Conservation (phyloP, 1,140 invertebrate genomes). For the Microplitis demolitor region DNA sequence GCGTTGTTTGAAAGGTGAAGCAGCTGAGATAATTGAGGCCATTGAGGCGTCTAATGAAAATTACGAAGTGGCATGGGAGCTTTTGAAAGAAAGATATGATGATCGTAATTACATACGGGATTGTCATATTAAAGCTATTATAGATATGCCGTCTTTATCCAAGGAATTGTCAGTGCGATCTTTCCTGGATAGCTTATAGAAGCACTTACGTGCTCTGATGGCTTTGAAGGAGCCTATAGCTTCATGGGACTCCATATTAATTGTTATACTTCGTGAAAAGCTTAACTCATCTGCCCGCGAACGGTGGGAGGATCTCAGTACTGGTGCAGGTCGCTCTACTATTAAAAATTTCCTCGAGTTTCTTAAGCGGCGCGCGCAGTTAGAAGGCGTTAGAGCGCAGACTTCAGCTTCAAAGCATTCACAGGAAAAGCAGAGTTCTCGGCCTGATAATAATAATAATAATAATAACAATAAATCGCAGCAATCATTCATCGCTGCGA, state of each 20-base stretch:
- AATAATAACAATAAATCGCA: not conserved
- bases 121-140: slow-evolving; percentile 23
- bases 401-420: no score
- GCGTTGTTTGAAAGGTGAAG: no score
- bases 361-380: not conserved
- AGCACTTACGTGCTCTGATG: slow-evolving; percentile 29
- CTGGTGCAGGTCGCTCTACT: not conserved
- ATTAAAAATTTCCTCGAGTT: not conserved
- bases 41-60: no score
- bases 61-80: no score
- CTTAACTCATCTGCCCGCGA: slow-evolving; percentile 19
- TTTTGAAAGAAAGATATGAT: slow-evolving; percentile 41
- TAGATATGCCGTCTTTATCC: slow-evolving; percentile 7
- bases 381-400: not conserved
- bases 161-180: slow-evolving; percentile 23
- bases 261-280: slow-evolving; percentile 28
- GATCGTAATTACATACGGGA: slow-evolving; percentile 34
- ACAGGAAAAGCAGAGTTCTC: not conserved
- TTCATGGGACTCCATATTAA: slow-evolving; percentile 37
- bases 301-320: slow-evolving; percentile 29
- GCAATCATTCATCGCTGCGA: not conserved
- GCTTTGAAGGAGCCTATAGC: slow-evolving; percentile 26
- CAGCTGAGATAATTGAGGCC: no score
- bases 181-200: not conserved
- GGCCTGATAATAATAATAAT: no score